Base-by-base conservation (phyloP, 1,140 invertebrate species). In the Patella vulgata region DNA sequence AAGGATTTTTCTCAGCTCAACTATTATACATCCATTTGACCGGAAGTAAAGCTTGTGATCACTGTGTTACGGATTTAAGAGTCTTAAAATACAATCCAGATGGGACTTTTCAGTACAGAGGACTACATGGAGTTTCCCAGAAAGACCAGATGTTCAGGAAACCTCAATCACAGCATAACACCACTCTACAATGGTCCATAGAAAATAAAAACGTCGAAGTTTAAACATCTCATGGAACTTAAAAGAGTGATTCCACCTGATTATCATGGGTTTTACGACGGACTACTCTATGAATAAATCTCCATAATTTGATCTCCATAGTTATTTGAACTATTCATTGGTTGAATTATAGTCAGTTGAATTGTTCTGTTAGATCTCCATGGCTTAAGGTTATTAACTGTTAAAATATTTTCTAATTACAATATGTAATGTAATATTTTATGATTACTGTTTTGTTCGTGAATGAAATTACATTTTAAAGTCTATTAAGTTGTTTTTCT, bases 211-310 rank as follows among this genome's bases (percentile, higher is more conserved):
- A n/a, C 47, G 19, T 5, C 5, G 17, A 52, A 59, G 28, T 52
- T 27, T n/a, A 52, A 52, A 33, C 23, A 59, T 39, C 44, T 59
- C 17, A 59, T 46, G 52, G 43, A 50, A 19, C 14, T 59, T 17
- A 59, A 59, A 31, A n/a, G 14, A 28, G 57, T 51, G 17, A 52
- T 59, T 14, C 46, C 43, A 36, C 19, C 21, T 12, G 57, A 59
- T 23, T 59, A 21, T 27, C 57, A 59, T 51, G n/a, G 9, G 17
- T 59, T 59, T 31, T 59, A 50, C 33, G 56, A 59, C 31, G 11
- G 5, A 9, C 28, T 59, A 39, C 57, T 46, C 30, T 30, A 59
- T n/a, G n/a, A n/a, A n/a, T n/a, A n/a, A n/a, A n/a, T n/a, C n/a
- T n/a, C n/a, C n/a, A n/a, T n/a, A n/a, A n/a, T n/a, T n/a, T n/a